Percentiles rank a stretch among this genome's conserved stretches.
Conservation (phyloP, 2,113 vertebrate species). For the Rhinolophus sinicus region DNA sequence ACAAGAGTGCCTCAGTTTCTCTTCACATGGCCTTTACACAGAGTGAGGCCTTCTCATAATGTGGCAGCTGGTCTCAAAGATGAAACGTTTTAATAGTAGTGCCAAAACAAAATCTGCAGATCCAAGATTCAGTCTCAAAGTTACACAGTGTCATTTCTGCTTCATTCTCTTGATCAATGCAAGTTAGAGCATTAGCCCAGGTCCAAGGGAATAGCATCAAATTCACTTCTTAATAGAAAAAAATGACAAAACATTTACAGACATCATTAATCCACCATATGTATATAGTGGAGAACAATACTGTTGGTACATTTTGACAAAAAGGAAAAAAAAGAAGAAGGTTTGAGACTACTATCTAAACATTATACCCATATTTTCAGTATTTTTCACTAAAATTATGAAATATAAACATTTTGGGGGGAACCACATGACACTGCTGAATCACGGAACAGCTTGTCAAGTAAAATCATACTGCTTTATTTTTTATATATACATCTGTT, state of each 20-base stretch:
- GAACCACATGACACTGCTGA: not conserved
- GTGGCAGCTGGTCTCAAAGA: not conserved
- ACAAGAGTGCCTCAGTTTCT: not conserved
- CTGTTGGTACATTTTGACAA: not conserved
- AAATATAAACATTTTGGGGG: not conserved
- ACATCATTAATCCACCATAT: not conserved
- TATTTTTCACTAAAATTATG: conserved; percentile 15
- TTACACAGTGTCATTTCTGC: not conserved
- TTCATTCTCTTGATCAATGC: not conserved
- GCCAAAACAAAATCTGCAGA: not conserved
- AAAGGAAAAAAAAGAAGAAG: not conserved
- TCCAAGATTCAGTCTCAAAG: not conserved
- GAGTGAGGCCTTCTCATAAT: not conserved
- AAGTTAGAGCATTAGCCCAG: not conserved
- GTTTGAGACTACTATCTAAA: not conserved
- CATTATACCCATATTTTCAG: not conserved
- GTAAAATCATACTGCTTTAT: conserved; percentile 11
- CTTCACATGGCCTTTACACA: not conserved
- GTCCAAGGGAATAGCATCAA: not conserved
- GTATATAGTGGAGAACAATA: not conserved
- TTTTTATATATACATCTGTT: conserved; percentile 19
- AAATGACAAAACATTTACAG: not conserved
- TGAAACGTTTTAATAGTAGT: not conserved
- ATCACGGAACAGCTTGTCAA: conserved; percentile 50
- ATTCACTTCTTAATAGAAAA: not conserved